phyloP scores from a whole-genome alignment of 1,140 invertebrate species.

The Macrocentrus cingulum region DNA sequence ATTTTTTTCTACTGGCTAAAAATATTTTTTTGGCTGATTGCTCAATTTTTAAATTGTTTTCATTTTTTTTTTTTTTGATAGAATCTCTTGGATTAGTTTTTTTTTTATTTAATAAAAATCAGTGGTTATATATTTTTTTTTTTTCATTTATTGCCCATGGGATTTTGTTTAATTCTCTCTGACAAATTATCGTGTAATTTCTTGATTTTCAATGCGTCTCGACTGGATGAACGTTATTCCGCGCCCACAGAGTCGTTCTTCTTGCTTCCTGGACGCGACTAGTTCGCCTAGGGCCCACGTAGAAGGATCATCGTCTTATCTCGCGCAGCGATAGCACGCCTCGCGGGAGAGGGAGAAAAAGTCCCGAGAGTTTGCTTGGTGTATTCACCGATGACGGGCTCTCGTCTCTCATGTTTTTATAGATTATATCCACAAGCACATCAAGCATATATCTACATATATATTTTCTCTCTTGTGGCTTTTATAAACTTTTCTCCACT shows the following conservation, averaged over 20 bases:
- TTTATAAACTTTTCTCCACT: too few relatives aligned
- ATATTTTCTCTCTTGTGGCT: background rate
- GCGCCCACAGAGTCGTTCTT: constrained; percentile 9
- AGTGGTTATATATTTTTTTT: too few relatives aligned
- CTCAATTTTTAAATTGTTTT: too few relatives aligned
- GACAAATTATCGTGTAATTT: background rate
- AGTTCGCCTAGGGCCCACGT: background rate
- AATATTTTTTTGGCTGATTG: too few relatives aligned
- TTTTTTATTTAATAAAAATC: too few relatives aligned
- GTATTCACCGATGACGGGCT: constrained; percentile 25
- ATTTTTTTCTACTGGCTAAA: too few relatives aligned
- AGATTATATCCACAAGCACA: background rate
- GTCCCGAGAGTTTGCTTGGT: background rate
- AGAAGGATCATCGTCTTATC: constrained; percentile 5
- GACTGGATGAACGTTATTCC: background rate
- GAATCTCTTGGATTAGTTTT: too few relatives aligned
- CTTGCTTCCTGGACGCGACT: constrained; percentile 15
- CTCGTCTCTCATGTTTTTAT: constrained; percentile 20
- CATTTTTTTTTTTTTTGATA: too few relatives aligned
- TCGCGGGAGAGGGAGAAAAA: background rate
- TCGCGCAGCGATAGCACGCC: constrained; percentile 6
- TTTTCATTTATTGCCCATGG: too few relatives aligned
- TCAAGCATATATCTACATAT: background rate
- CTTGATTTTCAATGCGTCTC: background rate
- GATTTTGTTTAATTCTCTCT: too few relatives aligned